These are phyloP conservation scores for Silurus asotus DNA, from an alignment of 2,113 vertebrate genomes.

Conservation along the genomic window DNA sequence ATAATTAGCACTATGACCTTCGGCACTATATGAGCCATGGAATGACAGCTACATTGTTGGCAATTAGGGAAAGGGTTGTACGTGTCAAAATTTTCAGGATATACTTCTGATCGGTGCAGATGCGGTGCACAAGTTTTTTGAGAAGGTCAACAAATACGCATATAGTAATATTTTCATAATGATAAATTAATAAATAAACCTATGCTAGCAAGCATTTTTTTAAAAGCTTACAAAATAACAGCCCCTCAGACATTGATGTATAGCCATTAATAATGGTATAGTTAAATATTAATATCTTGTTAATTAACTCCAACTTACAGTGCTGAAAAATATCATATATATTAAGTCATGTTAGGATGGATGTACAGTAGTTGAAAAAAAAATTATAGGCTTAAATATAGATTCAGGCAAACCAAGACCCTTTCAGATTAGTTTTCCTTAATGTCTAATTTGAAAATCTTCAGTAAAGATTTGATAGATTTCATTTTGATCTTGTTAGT, in stretches of 20 bases:
- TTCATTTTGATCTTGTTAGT: not conserved
- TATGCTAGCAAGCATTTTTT: not conserved
- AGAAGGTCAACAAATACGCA: not conserved
- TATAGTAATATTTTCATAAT: not conserved
- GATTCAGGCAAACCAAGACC: not conserved
- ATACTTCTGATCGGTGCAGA: not conserved
- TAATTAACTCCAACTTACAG: not conserved
- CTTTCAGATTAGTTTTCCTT: not conserved
- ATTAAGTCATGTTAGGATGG: not conserved
- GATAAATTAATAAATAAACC: not conserved
- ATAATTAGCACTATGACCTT: slow-evolving; percentile 16
- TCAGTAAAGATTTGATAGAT: not conserved
- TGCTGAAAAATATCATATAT: not conserved
- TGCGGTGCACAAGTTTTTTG: not conserved
- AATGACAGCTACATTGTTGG: slow-evolving; percentile 4
- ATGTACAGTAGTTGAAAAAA: not conserved
- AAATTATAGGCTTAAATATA: not conserved
- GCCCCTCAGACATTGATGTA: not conserved
- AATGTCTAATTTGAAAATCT: not conserved
- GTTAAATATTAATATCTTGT: not conserved
- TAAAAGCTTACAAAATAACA: not conserved
- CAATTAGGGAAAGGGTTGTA: not conserved
- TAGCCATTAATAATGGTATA: not conserved
- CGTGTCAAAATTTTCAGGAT: not conserved
- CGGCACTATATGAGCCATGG: not conserved